Evolutionary conservation across 2,113 vertebrate genomes (phyloP).

Genomic region (Zingel zingel): DNA sequence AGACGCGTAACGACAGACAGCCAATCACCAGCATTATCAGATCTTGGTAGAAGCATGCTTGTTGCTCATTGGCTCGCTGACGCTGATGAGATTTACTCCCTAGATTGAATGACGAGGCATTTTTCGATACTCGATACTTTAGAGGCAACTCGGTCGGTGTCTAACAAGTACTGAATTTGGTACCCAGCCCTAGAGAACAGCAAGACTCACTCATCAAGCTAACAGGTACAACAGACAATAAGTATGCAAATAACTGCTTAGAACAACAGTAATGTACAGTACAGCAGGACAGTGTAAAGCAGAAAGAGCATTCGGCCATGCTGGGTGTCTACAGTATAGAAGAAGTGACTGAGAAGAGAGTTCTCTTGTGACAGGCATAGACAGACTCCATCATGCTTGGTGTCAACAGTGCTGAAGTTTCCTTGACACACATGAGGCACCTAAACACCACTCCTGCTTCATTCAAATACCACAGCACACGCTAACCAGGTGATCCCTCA

Average conservation of each 20-base stretch:
- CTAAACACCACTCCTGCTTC: background rate
- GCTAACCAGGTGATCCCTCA: background rate
- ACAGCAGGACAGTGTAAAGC: background rate
- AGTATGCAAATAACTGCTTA: constrained; percentile 4
- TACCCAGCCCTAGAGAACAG: no score
- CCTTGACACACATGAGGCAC: background rate
- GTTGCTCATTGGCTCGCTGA: no score
- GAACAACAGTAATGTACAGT: background rate
- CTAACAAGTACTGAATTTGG: no score
- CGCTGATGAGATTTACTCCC: no score
- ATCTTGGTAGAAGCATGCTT: no score
- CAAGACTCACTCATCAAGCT: background rate
- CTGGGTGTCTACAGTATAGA: background rate
- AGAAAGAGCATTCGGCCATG: background rate
- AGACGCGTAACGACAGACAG: no score
- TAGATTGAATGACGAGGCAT: no score
- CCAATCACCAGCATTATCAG: no score
- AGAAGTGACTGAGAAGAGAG: background rate
- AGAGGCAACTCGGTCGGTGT: no score
- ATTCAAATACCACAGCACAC: background rate
- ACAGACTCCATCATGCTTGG: background rate
- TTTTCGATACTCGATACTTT: no score
- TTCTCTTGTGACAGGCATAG: background rate
- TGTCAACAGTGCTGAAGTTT: background rate
- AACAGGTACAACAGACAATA: background rate